These are phyloP conservation scores for Baronia brevicornis DNA, from an alignment of 2,888 invertebrate genomes.

Conservation along the genomic window DNA sequence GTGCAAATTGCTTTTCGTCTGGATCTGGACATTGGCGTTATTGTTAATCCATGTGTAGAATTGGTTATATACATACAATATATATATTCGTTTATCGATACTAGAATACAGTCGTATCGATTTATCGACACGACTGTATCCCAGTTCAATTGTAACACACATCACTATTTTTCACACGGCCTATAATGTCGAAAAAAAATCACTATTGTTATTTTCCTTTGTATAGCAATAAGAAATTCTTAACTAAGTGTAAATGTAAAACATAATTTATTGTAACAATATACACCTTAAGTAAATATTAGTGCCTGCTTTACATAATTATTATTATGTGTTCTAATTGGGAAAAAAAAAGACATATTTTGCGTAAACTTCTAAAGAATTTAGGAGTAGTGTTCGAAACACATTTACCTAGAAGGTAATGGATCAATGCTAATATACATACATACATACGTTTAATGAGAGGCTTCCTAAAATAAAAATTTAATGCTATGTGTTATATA, in stretches of 20 bases:
- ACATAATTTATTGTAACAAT: conserved; percentile 71
- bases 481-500: conserved; percentile 65
- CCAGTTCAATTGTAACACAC: conserved; percentile 49
- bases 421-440: conserved; percentile 40
- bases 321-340: conserved; percentile 48
- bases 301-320: conserved; percentile 70
- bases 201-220: conserved; percentile 48
- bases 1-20: too few relatives aligned
- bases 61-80: conserved; percentile 7
- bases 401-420: conserved; percentile 35
- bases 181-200: conserved; percentile 22
- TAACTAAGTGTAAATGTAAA: conserved; percentile 60
- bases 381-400: conserved; percentile 55
- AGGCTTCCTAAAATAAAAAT: conserved; percentile 65
- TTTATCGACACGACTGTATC: conserved; percentile 23
- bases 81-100: conserved; percentile 5
- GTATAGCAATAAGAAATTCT: conserved; percentile 56
- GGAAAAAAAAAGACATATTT: conserved; percentile 67
- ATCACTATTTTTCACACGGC: conserved; percentile 39
- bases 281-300: conserved; percentile 66
- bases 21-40: conserved; percentile 27
- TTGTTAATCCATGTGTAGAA: conserved; percentile 18
- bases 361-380: conserved; percentile 48
- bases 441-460: conserved; percentile 47
- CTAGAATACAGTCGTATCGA: not conserved